These are phyloP conservation scores for Plecturocebus donacophilus DNA, from an alignment of 2,113 vertebrate genomes.

Conservation along the genomic window DNA sequence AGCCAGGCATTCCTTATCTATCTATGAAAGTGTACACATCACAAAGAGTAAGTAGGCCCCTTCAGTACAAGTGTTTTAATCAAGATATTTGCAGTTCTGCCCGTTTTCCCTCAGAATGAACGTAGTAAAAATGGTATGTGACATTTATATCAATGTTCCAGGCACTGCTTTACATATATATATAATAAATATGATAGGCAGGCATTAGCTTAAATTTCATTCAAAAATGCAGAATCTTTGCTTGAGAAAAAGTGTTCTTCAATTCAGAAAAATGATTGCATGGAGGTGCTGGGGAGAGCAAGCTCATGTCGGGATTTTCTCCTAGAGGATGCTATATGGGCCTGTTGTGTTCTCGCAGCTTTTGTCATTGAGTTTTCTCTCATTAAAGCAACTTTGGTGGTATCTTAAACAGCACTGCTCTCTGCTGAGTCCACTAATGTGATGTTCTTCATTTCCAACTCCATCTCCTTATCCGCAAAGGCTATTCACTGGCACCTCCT, in stretches of 20 bases:
- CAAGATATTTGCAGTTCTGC: background rate
- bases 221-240: background rate
- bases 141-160: background rate
- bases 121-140: background rate
- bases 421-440: background rate
- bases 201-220: background rate
- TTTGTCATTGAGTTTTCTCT: background rate
- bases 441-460: background rate
- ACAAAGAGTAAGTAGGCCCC: background rate
- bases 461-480: background rate
- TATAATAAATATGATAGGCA: background rate
- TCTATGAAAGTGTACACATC: background rate
- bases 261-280: background rate
- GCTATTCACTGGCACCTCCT: background rate
- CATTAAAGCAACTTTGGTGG: background rate
- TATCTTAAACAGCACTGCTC: background rate
- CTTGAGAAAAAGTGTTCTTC: background rate
- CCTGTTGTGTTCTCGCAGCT: background rate
- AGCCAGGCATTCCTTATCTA: background rate
- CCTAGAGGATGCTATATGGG: background rate
- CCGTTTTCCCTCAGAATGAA: background rate
- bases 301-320: background rate
- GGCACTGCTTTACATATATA: background rate
- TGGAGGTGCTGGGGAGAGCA: background rate
- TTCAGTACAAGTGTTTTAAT: background rate